Percentiles rank a stretch among this genome's conserved stretches.
These are phyloP conservation scores for Chaetodon auriga DNA, from an alignment of 2,113 vertebrate genomes.

Conservation along the genomic window DNA sequence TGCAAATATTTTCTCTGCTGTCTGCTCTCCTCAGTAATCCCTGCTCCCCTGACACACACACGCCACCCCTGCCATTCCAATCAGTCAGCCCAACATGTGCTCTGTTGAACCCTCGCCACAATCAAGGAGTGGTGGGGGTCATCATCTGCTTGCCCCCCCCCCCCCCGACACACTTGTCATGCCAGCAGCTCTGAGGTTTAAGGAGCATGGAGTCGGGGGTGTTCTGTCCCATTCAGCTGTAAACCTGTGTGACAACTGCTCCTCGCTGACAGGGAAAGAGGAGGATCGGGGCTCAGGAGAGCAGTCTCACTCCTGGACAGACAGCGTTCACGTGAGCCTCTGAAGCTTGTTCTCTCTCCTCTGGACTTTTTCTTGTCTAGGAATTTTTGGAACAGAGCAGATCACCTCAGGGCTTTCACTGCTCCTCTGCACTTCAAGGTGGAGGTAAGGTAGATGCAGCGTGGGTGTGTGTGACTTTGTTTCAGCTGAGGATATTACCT, in stretches of 20 bases:
- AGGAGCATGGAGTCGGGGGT: constrained; percentile 58
- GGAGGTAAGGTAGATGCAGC: constrained; percentile 58
- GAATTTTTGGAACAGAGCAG: constrained; percentile 31
- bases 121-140: constrained; percentile 62
- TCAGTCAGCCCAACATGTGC: constrained; percentile 76
- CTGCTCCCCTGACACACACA: constrained; percentile 44
- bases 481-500: constrained; percentile 77
- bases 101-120: constrained; percentile 53
- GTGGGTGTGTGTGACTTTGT: constrained; percentile 54
- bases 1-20: constrained; percentile 71
- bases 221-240: constrained; percentile 62
- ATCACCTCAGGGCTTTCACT: constrained; percentile 46
- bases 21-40: constrained; percentile 53
- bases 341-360: constrained; percentile 33
- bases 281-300: constrained; percentile 26
- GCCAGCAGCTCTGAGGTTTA: constrained; percentile 69
- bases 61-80: constrained; percentile 66
- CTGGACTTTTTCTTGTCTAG: neutral
- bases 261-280: constrained; percentile 48
- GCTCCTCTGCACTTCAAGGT: constrained; percentile 48
- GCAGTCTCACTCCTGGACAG: constrained; percentile 55
- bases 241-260: constrained; percentile 76
- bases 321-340: constrained; percentile 16
- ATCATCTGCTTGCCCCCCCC: constrained; percentile 68
- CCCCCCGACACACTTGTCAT: constrained; percentile 56